Base-by-base conservation (phyloP, 2,113 vertebrate genomes). In the Callionymus lyra region DNA sequence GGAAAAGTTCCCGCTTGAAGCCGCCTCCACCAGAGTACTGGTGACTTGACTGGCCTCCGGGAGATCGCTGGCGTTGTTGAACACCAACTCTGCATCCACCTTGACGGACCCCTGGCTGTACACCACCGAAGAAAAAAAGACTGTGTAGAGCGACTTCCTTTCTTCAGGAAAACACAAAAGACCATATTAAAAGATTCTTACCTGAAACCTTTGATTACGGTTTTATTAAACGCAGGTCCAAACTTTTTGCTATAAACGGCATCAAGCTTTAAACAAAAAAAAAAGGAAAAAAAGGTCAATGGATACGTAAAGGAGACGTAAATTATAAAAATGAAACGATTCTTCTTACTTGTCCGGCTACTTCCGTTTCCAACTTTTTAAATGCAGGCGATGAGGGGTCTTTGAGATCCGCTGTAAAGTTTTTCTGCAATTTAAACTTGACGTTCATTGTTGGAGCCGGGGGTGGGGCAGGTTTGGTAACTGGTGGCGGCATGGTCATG, bases 31-130 rank as follows among this genome's bases (percentile, higher is more conserved):
- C 31, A 63, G 32, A 21, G 53, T 53, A 4, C 16, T 6, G n/a
- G n/a, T n/a, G n/a, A n/a, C n/a, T n/a, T n/a, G n/a, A n/a, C n/a
- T n/a, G n/a, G n/a, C 14, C 9, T 18, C n/a, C n/a, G n/a, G n/a
- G 4, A 5, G 48, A 10, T 53, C 21, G 18, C 11, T 44, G 32
- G 2, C 12, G 15, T 36, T 0, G 11, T 16, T 63, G 40, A 63
- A 63, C 19, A 40, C 14, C 39, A 63, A 36, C 15, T 9, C 35
- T 13, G 39, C 17, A 31, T 63, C 39, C 11, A 47, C 60, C 32
- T 40, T 31, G 32, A 63, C 6, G 9, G 60, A 63, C 16, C 60
- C 60, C 0, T 11, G 0, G 0, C 60, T 63, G 53, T 16, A 43
- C 37, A 12, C 16, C 37, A 12, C 16, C 6, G 2, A 35, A 35